These are phyloP conservation scores for Hormaphis cornu DNA, from an alignment of 1,140 invertebrate species.

Conservation along the genomic window DNA sequence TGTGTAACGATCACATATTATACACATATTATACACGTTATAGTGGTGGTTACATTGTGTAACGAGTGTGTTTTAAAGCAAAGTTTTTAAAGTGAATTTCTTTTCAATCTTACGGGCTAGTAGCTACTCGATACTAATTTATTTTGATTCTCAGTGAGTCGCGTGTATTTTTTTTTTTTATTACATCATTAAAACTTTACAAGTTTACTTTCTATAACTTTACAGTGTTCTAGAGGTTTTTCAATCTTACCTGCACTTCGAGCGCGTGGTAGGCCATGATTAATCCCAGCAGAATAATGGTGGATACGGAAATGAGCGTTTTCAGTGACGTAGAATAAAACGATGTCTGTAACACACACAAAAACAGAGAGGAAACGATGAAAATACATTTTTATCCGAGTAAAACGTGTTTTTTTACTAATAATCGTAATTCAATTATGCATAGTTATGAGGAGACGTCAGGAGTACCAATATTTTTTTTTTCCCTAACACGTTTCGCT, in stretches of 20 bases:
- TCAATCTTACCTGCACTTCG: constrained; percentile 87
- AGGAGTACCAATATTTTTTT: neutral
- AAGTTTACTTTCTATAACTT: too few species aligned
- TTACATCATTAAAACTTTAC: too few species aligned
- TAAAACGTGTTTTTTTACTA: neutral
- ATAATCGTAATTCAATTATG: neutral
- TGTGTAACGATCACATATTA: too few species aligned
- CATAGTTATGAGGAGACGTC: neutral
- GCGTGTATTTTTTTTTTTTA: too few species aligned
- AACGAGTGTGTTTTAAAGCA: neutral
- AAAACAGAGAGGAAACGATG: constrained; percentile 45
- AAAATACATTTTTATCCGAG: constrained; percentile 8
- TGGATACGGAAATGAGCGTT: constrained; percentile 96
- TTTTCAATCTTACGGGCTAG: neutral
- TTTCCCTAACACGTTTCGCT: neutral
- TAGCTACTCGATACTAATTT: neutral
- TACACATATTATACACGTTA: too few species aligned
- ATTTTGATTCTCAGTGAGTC: neutral
- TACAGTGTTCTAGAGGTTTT: too few species aligned
- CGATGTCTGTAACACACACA: constrained; percentile 58
- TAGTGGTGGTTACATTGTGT: neutral
- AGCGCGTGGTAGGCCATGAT: constrained; percentile 99
- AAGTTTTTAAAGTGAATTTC: neutral
- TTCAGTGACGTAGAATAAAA: constrained; percentile 94
- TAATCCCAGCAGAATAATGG: constrained; percentile 94